A percentile compares a stretch with the other conserved stretches of the same genome.
phyloP scores from a whole-genome alignment of 2,113 vertebrate genomes.

The Gallinago undulata region DNA sequence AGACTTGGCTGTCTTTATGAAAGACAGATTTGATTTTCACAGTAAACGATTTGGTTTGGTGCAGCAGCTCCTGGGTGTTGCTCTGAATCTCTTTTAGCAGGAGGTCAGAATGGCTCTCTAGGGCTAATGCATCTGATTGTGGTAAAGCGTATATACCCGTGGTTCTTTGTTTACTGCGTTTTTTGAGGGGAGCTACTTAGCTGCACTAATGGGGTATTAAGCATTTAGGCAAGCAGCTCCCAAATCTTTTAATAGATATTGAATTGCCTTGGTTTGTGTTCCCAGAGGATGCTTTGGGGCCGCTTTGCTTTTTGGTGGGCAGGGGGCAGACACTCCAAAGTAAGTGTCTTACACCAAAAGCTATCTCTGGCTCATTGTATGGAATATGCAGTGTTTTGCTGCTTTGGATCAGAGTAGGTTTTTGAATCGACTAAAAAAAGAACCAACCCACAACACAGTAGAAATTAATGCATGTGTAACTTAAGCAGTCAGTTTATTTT shows the following conservation, averaged over 20 bases:
- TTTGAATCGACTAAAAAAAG: background rate
- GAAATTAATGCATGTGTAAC: background rate
- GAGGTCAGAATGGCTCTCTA: background rate
- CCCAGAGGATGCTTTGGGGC: accelerated
- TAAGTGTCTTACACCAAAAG: background rate
- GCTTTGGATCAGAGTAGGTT: background rate
- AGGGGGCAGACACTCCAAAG: background rate
- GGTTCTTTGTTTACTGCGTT: background rate
- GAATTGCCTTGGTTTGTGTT: background rate
- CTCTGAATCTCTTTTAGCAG: background rate
- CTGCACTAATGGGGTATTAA: background rate
- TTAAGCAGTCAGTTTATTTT: background rate
- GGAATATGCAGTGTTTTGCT: background rate
- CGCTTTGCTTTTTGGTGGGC: background rate
- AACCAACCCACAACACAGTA: background rate
- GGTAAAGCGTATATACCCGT: background rate
- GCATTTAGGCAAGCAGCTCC: background rate
- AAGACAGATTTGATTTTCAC: background rate
- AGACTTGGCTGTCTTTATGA: background rate
- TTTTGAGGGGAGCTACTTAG: accelerated
- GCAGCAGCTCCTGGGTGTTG: background rate
- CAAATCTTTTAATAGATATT: background rate
- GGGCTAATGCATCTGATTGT: background rate
- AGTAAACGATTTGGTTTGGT: background rate
- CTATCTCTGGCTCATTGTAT: accelerated